Conservation (phyloP, 2,797 vertebrate genomes). For the Sebastes wilsoni region DNA sequence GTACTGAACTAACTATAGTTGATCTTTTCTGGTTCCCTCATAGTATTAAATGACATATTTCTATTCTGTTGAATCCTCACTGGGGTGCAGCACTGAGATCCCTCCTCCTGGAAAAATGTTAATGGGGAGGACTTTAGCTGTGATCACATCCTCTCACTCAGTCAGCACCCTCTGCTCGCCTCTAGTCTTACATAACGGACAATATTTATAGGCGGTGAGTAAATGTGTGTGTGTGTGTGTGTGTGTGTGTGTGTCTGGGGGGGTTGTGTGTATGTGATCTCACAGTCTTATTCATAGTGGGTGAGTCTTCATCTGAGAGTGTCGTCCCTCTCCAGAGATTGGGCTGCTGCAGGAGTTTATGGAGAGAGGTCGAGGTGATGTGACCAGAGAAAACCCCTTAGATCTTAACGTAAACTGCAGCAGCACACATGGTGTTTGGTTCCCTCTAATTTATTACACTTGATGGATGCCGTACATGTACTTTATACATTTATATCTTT, state of each 20-base stretch:
- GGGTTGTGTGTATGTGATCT: conserved; percentile 57
- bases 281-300: conserved; percentile 76
- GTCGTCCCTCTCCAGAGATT: conserved; percentile 26
- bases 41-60: conserved; percentile 4
- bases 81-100: conserved; percentile 31
- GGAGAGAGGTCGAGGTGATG: neutral
- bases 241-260: conserved; percentile 29
- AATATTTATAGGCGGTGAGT: conserved; percentile 67
- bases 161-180: conserved; percentile 46
- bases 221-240: conserved; percentile 44
- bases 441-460: neutral
- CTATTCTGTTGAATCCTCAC: conserved; percentile 3
- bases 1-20: conserved; percentile 17
- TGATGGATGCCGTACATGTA: neutral
- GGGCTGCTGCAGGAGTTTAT: conserved; percentile 24
- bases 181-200: conserved; percentile 60
- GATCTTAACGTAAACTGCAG: neutral
- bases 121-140: conserved; percentile 58
- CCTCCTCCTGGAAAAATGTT: conserved; percentile 53
- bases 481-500: neutral
- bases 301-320: conserved; percentile 55
- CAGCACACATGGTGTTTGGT: neutral
- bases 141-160: conserved; percentile 63
- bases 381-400: neutral
- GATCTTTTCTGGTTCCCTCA: neutral